Conservation (phyloP, 2,113 vertebrate genomes). For the Cyprinodon tularosa region DNA sequence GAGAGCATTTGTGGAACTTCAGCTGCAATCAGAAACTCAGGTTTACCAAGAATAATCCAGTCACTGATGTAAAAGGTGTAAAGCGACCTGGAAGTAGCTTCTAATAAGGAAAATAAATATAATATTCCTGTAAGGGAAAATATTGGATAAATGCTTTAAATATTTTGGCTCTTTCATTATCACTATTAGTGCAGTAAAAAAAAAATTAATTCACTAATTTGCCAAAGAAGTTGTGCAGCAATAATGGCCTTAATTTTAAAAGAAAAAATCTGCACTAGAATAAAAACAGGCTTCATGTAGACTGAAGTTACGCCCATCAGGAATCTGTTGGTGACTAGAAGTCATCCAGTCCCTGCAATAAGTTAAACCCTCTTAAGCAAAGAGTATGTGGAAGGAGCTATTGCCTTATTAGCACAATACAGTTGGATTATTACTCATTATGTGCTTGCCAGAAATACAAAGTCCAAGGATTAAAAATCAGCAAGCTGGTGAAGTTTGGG, state of each 20-base stretch:
- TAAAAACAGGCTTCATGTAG: too few relatives aligned
- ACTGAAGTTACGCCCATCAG: too few relatives aligned
- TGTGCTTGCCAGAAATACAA: too few relatives aligned
- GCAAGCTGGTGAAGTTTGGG: too few relatives aligned
- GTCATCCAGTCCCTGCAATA: not conserved
- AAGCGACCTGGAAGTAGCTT: not conserved
- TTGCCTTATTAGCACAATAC: not conserved
- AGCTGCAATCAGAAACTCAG: not conserved
- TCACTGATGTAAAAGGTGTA: not conserved
- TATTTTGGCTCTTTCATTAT: too few relatives aligned
- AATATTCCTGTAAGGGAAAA: not conserved
- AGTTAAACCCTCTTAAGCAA: not conserved
- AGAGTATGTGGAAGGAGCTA: not conserved
- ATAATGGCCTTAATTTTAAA: too few relatives aligned
- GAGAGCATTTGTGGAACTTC: not conserved
- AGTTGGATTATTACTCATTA: too few relatives aligned
- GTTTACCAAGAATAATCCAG: not conserved
- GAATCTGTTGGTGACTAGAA: too few relatives aligned
- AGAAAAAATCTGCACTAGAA: too few relatives aligned
- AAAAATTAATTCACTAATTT: not conserved
- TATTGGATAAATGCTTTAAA: too few relatives aligned
- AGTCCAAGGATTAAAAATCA: too few relatives aligned
- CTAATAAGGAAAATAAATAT: not conserved
- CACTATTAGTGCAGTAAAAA: not conserved
- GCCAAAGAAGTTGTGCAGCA: not conserved